Percentiles rank a stretch among this genome's conserved stretches.
Conservation (phyloP, 2,888 invertebrate species). For the Orchestes rusci region DNA sequence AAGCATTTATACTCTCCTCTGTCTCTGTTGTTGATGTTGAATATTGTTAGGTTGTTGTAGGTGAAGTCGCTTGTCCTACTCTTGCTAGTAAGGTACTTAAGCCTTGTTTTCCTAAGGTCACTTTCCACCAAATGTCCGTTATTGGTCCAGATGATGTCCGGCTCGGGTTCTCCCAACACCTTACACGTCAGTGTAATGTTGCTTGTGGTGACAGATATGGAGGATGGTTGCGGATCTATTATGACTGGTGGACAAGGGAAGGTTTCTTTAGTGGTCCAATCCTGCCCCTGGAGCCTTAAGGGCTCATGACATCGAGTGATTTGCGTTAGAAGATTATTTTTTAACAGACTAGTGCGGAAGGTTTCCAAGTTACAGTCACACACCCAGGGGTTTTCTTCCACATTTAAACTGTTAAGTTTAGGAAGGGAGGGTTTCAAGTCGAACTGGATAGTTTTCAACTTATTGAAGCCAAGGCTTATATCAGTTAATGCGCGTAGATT, state of each 20-base stretch:
- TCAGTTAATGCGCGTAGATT: slow-evolving; percentile 54
- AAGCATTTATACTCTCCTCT: slow-evolving; percentile 58
- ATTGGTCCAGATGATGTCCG: slow-evolving; percentile 67
- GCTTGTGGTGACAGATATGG: slow-evolving; percentile 45
- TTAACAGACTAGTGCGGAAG: slow-evolving; percentile 70
- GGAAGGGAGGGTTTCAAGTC: slow-evolving; percentile 59
- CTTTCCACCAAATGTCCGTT: slow-evolving; percentile 57
- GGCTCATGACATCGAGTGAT: slow-evolving; percentile 71
- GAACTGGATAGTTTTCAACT: slow-evolving; percentile 56
- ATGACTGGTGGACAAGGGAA: slow-evolving; percentile 81
- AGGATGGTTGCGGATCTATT: slow-evolving; percentile 54
- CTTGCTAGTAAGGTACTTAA: slow-evolving; percentile 44
- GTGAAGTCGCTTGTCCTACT: slow-evolving; percentile 31
- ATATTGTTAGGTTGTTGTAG: slow-evolving; percentile 56
- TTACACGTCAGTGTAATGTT: slow-evolving; percentile 68
- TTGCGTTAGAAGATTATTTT: slow-evolving; percentile 65
- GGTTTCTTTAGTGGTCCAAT: slow-evolving; percentile 68
- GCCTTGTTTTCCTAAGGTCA: slow-evolving; percentile 42
- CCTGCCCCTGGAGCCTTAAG: slow-evolving; percentile 55
- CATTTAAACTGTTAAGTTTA: slow-evolving; percentile 63
- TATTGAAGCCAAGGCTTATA: slow-evolving; percentile 67
- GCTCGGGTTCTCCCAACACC: slow-evolving; percentile 53
- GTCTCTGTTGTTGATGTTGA: slow-evolving; percentile 45
- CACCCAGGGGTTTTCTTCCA: slow-evolving; percentile 79
- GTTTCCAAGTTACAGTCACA: slow-evolving; percentile 79